phyloP scores from a whole-genome alignment of 2,113 vertebrate species.

The Egretta garzetta region DNA sequence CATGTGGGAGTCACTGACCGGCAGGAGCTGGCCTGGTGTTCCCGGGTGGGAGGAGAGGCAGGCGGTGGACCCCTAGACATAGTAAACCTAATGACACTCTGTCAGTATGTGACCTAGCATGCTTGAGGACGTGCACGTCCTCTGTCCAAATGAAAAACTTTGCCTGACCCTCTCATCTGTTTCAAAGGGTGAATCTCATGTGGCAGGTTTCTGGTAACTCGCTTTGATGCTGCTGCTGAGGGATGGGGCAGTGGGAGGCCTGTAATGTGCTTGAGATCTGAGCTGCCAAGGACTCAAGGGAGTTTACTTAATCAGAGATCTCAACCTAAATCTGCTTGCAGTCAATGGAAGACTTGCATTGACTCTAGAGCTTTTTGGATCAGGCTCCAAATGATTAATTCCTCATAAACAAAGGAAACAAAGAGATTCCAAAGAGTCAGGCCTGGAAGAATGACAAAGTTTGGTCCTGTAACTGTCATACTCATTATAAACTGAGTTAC shows the following conservation, averaged over 20 bases:
- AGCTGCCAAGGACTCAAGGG: neutral
- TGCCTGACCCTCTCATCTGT: neutral
- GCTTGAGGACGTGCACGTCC: neutral
- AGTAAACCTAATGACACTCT: neutral
- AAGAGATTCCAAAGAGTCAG: conserved; percentile 14
- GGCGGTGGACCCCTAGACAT: neutral
- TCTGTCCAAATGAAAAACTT: neutral
- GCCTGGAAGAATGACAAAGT: conserved; percentile 40
- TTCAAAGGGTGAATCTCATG: neutral
- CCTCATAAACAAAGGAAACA: conserved; percentile 15
- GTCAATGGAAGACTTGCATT: conserved; percentile 22
- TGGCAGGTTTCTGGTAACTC: neutral
- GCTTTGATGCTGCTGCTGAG: neutral
- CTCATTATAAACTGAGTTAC: conserved; percentile 54
- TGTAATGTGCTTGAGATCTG: neutral
- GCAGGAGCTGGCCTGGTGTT: neutral
- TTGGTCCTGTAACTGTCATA: conserved; percentile 46
- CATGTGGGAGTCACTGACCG: neutral
- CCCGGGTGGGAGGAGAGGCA: neutral
- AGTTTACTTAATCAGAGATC: neutral
- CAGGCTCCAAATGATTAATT: conserved; percentile 18
- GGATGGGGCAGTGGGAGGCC: neutral
- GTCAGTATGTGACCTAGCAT: rapidly evolving
- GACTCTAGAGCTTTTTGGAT: neutral
- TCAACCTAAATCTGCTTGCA: neutral